Conservation (phyloP, 2,113 vertebrate species). For the Ibidorhyncha struthersii region DNA sequence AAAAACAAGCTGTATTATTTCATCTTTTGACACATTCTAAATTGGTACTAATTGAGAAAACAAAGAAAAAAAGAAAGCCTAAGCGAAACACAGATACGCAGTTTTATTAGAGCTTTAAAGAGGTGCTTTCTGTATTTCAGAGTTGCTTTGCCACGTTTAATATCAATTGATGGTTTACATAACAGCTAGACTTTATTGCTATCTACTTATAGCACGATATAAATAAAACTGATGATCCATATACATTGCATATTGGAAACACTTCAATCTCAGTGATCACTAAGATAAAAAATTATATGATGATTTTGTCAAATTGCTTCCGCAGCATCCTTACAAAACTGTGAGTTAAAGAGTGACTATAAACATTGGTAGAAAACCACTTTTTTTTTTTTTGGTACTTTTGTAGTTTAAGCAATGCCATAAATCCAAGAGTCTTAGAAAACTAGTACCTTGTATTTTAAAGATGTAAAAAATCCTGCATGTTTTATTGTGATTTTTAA, state of each 20-base stretch:
- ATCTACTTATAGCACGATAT: neutral
- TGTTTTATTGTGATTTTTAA: neutral
- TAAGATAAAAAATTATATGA: neutral
- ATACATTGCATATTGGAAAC: neutral
- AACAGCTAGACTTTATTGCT: neutral
- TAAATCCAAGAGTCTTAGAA: neutral
- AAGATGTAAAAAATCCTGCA: neutral
- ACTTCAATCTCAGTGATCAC: neutral
- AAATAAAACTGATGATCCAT: neutral
- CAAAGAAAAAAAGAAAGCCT: neutral
- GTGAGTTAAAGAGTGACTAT: neutral
- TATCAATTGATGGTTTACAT: rapidly evolving
- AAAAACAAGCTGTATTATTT: neutral
- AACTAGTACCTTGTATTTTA: neutral
- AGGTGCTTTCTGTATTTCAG: neutral
- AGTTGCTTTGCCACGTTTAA: neutral
- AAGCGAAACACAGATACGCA: neutral
- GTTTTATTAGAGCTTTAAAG: neutral
- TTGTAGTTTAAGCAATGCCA: neutral
- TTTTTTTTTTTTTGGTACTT: neutral
- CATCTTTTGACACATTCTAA: neutral
- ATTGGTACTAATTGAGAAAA: neutral
- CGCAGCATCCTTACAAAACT: neutral
- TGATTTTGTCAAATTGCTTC: neutral
- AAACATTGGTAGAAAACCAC: neutral